Conservation (phyloP, 2,888 invertebrate genomes). For the Andrena chrysosceles region DNA sequence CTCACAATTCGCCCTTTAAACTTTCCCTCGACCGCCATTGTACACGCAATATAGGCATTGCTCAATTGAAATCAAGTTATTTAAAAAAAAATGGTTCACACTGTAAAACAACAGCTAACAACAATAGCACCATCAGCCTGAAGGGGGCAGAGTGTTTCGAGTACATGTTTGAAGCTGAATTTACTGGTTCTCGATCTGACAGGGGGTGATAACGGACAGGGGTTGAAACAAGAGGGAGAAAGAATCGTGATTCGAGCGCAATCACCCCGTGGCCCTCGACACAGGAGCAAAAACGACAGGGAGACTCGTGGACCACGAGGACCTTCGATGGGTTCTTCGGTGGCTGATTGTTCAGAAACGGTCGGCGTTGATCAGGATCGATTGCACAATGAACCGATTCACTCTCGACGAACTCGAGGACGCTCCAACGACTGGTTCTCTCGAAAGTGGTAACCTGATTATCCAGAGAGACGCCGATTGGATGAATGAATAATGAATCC, state of each 20-base stretch:
- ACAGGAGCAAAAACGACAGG: constrained; percentile 48
- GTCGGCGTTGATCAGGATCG: constrained; percentile 46
- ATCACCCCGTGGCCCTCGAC: constrained; percentile 71
- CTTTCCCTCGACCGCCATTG: no score
- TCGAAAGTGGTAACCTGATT: constrained; percentile 49
- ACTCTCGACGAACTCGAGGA: constrained; percentile 20
- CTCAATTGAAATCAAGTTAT: no score
- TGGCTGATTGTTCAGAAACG: constrained; percentile 65
- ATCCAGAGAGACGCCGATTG: background rate
- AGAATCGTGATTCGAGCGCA: constrained; percentile 65
- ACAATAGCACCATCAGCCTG: no score
- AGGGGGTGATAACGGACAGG: background rate
- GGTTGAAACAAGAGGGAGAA: background rate
- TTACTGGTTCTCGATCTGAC: background rate
- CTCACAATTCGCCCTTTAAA: no score
- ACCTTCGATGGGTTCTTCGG: constrained; percentile 52
- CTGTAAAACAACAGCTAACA: no score
- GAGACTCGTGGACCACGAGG: constrained; percentile 42
- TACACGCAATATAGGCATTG: no score
- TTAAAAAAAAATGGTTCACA: no score
- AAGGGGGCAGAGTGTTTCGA: background rate
- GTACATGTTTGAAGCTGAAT: background rate
- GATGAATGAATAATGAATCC: background rate
- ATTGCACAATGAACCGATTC: constrained; percentile 50
- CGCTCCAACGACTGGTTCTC: constrained; percentile 18